Conservation (phyloP, 2,797 vertebrate species). For the Tragopan temminckii region DNA sequence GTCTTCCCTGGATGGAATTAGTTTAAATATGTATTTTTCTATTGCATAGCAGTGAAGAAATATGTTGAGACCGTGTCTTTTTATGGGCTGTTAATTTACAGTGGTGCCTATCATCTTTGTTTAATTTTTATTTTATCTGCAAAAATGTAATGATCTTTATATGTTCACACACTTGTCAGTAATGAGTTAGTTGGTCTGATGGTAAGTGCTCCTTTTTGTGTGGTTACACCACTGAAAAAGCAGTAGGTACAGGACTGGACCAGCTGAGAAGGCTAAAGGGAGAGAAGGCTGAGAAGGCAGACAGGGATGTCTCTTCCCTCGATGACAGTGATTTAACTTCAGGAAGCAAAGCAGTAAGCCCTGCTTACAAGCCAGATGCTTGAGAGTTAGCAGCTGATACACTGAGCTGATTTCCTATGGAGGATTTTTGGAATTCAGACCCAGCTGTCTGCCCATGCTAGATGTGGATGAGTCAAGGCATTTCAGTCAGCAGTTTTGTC, state of each 20-base stretch:
- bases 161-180: neutral
- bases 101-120: neutral
- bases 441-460: neutral
- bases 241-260: neutral
- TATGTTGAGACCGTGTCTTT: neutral
- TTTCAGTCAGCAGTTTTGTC: neutral
- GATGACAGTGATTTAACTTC: neutral
- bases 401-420: neutral
- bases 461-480: neutral
- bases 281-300: neutral
- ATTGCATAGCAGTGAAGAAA: neutral
- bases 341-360: neutral
- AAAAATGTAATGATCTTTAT: neutral
- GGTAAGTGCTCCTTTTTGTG: accelerated
- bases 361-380: neutral
- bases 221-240: neutral
- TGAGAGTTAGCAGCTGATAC: neutral
- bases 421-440: neutral
- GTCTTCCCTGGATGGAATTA: neutral
- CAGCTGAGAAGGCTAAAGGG: neutral
- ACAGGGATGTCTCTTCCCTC: neutral
- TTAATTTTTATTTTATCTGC: neutral
- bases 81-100: neutral
- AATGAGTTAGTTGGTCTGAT: neutral
- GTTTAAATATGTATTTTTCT: neutral